Base-by-base conservation (phyloP, 1,140 invertebrate species). In the Drosophila obscura region DNA sequence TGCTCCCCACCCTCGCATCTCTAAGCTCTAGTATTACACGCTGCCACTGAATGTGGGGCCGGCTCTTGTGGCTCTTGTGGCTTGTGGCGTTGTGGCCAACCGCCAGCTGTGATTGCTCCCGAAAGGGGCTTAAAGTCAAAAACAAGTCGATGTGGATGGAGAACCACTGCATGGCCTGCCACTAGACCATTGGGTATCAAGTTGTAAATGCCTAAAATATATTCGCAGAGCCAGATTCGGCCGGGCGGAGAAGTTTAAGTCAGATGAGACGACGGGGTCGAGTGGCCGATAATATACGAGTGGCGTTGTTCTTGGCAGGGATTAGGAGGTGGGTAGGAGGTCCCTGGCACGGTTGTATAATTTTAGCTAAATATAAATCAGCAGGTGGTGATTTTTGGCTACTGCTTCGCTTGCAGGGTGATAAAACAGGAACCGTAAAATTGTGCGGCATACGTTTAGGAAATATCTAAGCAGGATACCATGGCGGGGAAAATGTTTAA, bases 131-230 rank as follows among this genome's bases (percentile, higher is more conserved):
- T 61, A 60, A 41, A 58, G 65, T 31, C 50, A 52, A 64, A 22
- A 22, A 44, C 44, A 35, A 35, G 31, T 41, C 58, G 43, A 16
- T 28, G 49, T 62, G 55, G 24, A 13, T 9, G 31, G 22, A 16
- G 28, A 52, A 48, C 45, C 55, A 16, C 22, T 49, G 35, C 31
- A 16, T 50, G 49, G 41, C 62, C 62, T 48, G 16, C 35, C 56
- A 46, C 82, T 77, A 75, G 73, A 78, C 81, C 81, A 62, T 50
- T 57, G 44, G 48, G 58, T 72, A 81, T 87, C 66, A 84, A 80
- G 64, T 68, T 75, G 81, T 81, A 81, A 87, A 75, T 85, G 81
- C 81, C 61, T 67, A 72, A 87, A 87, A 87, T 85, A 85, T 73
- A 81, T 68, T 62, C 46, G 41, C 68, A 73, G 35, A 39, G 11